A percentile compares a stretch with the other conserved stretches of the same genome.
Conservation (phyloP, 2,113 vertebrate genomes). For the Microcebus tavaratra region DNA sequence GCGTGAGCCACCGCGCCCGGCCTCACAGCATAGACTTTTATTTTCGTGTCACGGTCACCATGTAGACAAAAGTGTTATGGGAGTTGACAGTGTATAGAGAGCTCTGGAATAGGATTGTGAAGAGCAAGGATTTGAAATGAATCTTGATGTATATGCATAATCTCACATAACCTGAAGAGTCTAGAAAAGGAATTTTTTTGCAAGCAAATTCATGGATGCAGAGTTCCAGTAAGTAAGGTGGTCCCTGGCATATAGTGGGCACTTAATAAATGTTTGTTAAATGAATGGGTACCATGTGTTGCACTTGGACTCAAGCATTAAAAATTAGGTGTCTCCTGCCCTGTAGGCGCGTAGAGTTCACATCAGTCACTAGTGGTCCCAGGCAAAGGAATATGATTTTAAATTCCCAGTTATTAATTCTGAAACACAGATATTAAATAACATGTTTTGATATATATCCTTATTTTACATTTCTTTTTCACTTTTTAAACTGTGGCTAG, state of each 20-base stretch:
- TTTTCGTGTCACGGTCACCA: not conserved
- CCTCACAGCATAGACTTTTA: not conserved
- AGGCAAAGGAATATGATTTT: not conserved
- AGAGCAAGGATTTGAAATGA: too few species aligned
- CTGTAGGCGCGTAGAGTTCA: not conserved
- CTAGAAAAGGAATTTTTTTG: not conserved
- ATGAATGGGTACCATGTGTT: accelerated
- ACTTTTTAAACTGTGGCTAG: constrained; percentile 65
- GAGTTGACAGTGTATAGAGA: not conserved
- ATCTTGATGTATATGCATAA: accelerated
- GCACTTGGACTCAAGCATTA: accelerated
- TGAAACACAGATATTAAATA: constrained; percentile 48
- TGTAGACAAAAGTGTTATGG: not conserved
- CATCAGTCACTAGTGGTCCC: not conserved
- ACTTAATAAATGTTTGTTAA: not conserved
- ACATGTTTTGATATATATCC: constrained; percentile 31
- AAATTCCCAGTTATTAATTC: not conserved
- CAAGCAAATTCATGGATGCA: too few species aligned
- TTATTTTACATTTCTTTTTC: constrained; percentile 59
- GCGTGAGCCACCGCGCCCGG: too few species aligned
- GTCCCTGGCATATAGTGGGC: not conserved
- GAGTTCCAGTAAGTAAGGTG: too few species aligned
- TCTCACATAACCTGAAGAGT: not conserved
- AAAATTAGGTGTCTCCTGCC: too few species aligned
- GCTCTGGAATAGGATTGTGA: not conserved